A percentile compares a stretch with the other conserved stretches of the same genome.
phyloP scores from a whole-genome alignment of 2,113 vertebrate species.

The Ovibos moschatus region DNA sequence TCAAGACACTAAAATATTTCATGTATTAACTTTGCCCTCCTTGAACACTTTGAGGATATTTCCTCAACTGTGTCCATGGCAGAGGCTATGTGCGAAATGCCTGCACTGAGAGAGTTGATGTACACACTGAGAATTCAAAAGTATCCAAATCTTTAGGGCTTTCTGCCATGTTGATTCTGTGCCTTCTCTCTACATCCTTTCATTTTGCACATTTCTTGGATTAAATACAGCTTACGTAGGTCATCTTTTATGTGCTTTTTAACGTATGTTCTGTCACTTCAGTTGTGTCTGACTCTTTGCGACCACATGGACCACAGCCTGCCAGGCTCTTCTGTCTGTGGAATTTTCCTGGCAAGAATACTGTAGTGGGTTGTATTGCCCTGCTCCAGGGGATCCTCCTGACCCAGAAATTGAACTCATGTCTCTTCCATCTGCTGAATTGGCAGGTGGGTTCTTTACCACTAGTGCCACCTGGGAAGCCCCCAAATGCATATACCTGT shows the following conservation, averaged over 20 bases:
- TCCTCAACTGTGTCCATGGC: neutral
- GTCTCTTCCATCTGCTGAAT: neutral
- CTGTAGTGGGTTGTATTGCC: neutral
- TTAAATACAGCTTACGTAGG: neutral
- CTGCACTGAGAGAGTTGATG: neutral
- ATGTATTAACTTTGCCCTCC: neutral
- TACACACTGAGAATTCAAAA: neutral
- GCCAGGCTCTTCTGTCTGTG: neutral
- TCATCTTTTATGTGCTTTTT: neutral
- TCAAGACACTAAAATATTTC: neutral
- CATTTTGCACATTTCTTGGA: neutral
- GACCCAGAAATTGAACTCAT: neutral
- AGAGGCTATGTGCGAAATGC: neutral
- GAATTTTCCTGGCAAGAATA: neutral
- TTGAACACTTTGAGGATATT: neutral
- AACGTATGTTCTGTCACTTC: neutral
- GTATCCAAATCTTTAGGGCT: neutral
- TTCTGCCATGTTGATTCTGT: neutral
- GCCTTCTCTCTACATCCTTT: neutral
- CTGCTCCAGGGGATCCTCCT: neutral
- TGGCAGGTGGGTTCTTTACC: neutral
- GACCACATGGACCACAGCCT: neutral
- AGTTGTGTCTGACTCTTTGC: neutral
- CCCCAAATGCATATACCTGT: neutral
- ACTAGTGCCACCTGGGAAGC: neutral